phyloP scores from a whole-genome alignment of 1,140 invertebrate genomes.

The Agraylea sexmaculata region DNA sequence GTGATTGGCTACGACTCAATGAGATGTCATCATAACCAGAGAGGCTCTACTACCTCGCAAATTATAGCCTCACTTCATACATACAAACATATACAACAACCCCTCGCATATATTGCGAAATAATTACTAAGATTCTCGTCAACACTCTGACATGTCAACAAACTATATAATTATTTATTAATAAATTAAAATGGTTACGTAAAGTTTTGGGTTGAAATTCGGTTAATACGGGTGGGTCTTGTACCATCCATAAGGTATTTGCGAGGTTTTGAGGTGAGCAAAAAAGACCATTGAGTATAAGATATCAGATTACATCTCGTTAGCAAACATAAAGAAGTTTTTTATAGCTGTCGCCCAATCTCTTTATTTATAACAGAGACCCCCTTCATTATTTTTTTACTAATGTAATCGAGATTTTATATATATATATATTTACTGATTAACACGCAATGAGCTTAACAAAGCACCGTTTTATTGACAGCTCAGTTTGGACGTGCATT shows the following conservation, averaged over 20 bases:
- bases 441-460: neutral
- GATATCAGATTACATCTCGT: conserved; percentile 11
- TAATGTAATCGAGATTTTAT: neutral
- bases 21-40: no score
- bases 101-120: no score
- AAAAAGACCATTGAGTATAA: neutral
- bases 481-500: no score
- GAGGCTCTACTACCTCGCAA: no score
- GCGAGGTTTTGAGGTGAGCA: neutral
- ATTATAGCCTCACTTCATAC: no score
- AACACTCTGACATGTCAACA: neutral
- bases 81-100: no score
- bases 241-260: neutral
- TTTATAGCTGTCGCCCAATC: conserved; percentile 7
- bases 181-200: neutral
- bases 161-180: neutral
- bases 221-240: neutral
- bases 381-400: neutral
- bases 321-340: conserved; percentile 7
- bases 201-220: conserved; percentile 2
- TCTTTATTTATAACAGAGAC: neutral
- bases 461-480: neutral
- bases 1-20: neutral
- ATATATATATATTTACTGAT: conserved; percentile 1
- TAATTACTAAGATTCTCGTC: neutral